Evolutionary conservation across 2,113 vertebrate species (phyloP), one percentile per base, ranked within the genome.

Genomic region (Hippocampus guttulatus): DNA sequence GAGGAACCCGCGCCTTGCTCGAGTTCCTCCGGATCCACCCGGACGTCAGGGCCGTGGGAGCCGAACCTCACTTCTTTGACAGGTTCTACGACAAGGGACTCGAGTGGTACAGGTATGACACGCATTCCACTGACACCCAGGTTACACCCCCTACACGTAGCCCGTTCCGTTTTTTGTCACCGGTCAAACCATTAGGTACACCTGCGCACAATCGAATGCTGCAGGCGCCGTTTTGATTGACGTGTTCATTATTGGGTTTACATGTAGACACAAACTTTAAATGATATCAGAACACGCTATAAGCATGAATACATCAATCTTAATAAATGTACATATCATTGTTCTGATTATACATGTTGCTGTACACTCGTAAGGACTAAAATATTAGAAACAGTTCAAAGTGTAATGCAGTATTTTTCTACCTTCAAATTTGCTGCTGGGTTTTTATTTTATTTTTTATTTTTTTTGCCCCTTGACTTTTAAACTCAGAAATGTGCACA

Each of bases 1-100:
- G 92, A 6, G 92, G 94, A 10, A 93, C 88, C 23, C 87, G 93
- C 27, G 93, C 93, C 15, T 89, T 94, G 82, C 90, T 93, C 67
- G 90, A 93, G 90, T 93, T 93, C 70, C 87, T 93, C 47, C 91
- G 93, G 79, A 89, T 92, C 80, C 93, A 92, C 71, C 93, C 92
- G n/a, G 93, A 92, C 74, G 93, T 93, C 68, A 85, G 93, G 41
- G 93, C 92, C 2, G 83, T 94, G 68, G 95, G 93, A 0, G 84
- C 93, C 0, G 92, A 93, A 64, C 91, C 92, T 25, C 91, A 93
- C 77, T 94, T 93, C 88, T 93, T 92, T 71, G 92, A 93, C 79
- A 79, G 92, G 49, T 91, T 91, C 62, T 93, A 92, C 52, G 85
- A 90, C 20, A 88, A 75, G 70, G 92, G 92, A 38, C 87, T 92